phyloP scores from a whole-genome alignment of 2,113 vertebrate species.

The Carettochelys insculpta region DNA sequence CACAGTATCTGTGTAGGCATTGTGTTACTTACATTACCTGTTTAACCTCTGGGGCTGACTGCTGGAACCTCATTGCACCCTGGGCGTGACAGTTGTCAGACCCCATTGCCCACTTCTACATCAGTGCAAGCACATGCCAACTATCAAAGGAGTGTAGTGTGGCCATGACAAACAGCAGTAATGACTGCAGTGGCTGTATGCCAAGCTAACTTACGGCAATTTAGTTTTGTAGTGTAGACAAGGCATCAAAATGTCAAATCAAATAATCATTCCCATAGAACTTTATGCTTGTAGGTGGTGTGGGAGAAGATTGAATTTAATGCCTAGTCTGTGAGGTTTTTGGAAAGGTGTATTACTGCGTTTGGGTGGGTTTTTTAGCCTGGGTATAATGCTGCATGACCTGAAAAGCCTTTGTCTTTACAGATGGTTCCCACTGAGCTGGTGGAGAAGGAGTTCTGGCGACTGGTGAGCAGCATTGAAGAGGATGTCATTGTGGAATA shows the following conservation, averaged over 20 bases:
- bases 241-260: not conserved
- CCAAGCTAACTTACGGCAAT: too few relatives aligned
- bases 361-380: not conserved
- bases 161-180: too few relatives aligned
- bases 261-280: not conserved
- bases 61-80: too few relatives aligned
- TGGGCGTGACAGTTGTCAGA: too few relatives aligned
- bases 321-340: not conserved
- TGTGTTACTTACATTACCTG: not conserved
- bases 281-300: not conserved
- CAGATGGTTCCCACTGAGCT: slow-evolving; percentile 99
- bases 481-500: slow-evolving; percentile 98
- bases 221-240: not conserved
- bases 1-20: not conserved
- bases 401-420: not conserved
- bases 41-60: too few relatives aligned
- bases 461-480: slow-evolving; percentile 96
- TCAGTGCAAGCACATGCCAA: too few relatives aligned
- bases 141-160: too few relatives aligned
- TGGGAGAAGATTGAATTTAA: not conserved
- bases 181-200: too few relatives aligned
- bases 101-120: too few relatives aligned
- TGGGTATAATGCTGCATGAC: not conserved
- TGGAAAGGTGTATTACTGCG: not conserved
- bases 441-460: slow-evolving; percentile 98